phyloP scores from a whole-genome alignment of 2,797 vertebrate species.

The Peromyscus melanophrys region DNA sequence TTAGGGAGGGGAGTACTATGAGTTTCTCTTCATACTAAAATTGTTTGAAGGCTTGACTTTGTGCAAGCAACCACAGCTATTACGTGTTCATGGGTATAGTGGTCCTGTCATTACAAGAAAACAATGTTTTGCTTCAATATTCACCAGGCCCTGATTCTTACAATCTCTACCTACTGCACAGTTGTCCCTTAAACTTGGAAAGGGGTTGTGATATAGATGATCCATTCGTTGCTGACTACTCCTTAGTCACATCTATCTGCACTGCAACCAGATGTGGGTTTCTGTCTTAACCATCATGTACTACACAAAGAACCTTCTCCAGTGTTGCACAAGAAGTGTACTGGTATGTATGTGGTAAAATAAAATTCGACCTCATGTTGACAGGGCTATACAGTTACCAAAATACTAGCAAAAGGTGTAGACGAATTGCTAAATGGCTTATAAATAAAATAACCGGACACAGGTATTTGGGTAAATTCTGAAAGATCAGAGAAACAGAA shows the following conservation, averaged over 20 bases:
- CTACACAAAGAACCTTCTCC: not conserved
- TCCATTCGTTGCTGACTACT: not conserved
- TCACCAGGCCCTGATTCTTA: not conserved
- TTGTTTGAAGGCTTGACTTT: too few relatives aligned
- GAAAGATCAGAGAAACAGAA: too few relatives aligned
- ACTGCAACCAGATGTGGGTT: not conserved
- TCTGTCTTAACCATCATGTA: not conserved
- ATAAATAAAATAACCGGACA: too few relatives aligned
- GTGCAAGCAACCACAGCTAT: not conserved
- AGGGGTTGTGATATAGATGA: not conserved
- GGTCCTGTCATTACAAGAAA: not conserved
- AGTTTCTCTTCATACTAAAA: not conserved
- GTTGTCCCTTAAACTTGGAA: too few relatives aligned
- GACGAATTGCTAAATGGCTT: too few relatives aligned
- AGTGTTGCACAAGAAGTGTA: not conserved
- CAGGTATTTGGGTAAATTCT: too few relatives aligned
- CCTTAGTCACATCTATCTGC: not conserved
- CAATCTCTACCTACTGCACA: too few relatives aligned
- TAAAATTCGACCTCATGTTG: not conserved
- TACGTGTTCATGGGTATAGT: not conserved
- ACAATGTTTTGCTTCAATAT: not conserved
- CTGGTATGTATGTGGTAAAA: not conserved
- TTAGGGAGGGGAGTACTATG: not conserved
- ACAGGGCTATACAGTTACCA: too few relatives aligned
- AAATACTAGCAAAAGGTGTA: not conserved